phyloP scores from a whole-genome alignment of 1,140 invertebrate genomes.

The Musca vetustissima region DNA sequence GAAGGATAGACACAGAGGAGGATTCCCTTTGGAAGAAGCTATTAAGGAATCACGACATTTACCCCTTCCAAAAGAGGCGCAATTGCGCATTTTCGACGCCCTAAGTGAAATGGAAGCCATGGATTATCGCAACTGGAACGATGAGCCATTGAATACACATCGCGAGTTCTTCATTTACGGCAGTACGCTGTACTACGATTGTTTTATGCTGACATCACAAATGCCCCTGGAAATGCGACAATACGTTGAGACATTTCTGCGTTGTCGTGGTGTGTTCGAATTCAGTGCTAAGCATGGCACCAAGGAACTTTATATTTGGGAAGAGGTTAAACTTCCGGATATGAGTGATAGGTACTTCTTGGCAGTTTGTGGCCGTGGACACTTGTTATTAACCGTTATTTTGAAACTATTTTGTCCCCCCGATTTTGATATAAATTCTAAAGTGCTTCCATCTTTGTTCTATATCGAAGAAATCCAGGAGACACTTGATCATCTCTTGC shows the following conservation, averaged over 20 bases:
- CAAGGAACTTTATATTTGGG: conserved; percentile 74
- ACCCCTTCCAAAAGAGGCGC: conserved; percentile 72
- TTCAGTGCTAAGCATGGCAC: conserved; percentile 66
- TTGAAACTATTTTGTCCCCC: conserved; percentile 69
- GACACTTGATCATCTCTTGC: conserved; percentile 67
- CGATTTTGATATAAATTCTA: conserved; percentile 40
- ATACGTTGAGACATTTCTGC: conserved; percentile 70
- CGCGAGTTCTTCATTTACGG: conserved; percentile 75
- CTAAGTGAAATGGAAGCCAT: conserved; percentile 79
- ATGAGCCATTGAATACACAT: conserved; percentile 76
- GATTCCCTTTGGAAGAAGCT: conserved; percentile 43
- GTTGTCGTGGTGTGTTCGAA: conserved; percentile 68
- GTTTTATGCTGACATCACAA: conserved; percentile 72
- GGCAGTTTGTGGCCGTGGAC: conserved; percentile 71
- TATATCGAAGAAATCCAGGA: conserved; percentile 70
- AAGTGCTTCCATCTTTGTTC: conserved; percentile 54
- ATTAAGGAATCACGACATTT: conserved; percentile 51
- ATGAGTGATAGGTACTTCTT: conserved; percentile 65
- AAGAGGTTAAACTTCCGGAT: conserved; percentile 66
- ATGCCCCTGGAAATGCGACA: conserved; percentile 69
- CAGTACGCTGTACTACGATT: conserved; percentile 71
- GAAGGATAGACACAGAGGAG: conserved; percentile 1
- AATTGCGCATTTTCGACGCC: conserved; percentile 76
- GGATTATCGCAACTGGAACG: conserved; percentile 80
- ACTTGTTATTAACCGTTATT: conserved; percentile 70